phyloP scores from a whole-genome alignment of 2,113 vertebrate genomes.

The Alectura lathami region DNA sequence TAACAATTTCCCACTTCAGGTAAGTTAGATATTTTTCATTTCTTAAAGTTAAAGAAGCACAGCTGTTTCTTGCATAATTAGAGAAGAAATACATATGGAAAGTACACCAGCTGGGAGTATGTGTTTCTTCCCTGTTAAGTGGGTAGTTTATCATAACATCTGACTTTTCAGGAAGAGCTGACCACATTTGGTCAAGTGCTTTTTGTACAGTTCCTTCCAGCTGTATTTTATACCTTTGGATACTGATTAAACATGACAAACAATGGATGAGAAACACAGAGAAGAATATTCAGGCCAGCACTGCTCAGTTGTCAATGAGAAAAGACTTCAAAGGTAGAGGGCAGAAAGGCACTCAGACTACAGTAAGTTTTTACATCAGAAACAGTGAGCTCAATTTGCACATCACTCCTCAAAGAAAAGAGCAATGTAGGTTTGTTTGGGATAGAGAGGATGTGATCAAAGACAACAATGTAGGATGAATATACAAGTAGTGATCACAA shows the following conservation, averaged over 20 bases:
- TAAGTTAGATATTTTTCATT: not conserved
- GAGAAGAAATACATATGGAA: not conserved
- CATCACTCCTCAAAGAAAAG: not conserved
- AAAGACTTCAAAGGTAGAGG: not conserved
- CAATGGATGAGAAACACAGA: not conserved
- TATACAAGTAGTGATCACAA: not conserved
- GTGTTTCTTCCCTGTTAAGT: not conserved
- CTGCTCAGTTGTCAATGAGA: not conserved
- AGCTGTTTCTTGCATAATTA: constrained; percentile 19
- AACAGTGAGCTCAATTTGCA: not conserved
- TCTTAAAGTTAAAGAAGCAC: not conserved
- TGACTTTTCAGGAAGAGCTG: not conserved
- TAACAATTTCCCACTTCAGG: not conserved
- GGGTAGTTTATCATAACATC: not conserved
- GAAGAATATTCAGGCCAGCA: not conserved
- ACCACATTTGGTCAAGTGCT: not conserved
- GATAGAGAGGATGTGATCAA: not conserved
- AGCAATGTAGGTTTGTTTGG: not conserved
- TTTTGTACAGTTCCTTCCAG: not conserved
- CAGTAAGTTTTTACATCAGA: not conserved
- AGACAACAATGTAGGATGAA: not conserved
- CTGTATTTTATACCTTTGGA: not conserved
- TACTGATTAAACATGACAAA: not conserved
- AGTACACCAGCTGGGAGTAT: not conserved
- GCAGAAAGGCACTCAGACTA: not conserved